Conservation (phyloP, 1,140 invertebrate genomes). For the Tenebrio molitor region DNA sequence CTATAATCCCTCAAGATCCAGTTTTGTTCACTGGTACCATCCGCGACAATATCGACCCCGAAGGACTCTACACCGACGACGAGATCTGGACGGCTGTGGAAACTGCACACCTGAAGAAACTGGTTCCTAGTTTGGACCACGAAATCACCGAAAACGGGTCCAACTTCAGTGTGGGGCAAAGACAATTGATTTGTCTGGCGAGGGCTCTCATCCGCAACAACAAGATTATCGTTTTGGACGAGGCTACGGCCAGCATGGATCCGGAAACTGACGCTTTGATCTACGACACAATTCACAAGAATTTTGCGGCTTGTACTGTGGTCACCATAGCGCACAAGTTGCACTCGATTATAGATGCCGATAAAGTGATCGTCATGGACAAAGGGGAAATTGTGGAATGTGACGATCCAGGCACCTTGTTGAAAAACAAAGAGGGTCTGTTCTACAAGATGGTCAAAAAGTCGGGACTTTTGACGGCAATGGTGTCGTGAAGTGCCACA, state of each 20-base stretch:
- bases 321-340: conserved; percentile 86
- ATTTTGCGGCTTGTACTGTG: conserved; percentile 75
- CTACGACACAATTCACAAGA: conserved; percentile 71
- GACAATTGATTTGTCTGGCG: conserved; percentile 71
- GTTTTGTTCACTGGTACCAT: conserved; percentile 87
- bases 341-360: conserved; percentile 86
- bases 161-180: conserved; percentile 70
- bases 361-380: conserved; percentile 81
- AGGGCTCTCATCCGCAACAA: conserved; percentile 74
- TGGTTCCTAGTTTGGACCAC: conserved; percentile 70
- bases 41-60: conserved; percentile 89
- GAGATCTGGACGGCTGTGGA: conserved; percentile 86
- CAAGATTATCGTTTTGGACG: conserved; percentile 62
- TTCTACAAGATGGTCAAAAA: conserved; percentile 80
- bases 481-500: too few species aligned
- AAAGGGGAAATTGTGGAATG: conserved; percentile 76
- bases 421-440: conserved; percentile 73
- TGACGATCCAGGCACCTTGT: conserved; percentile 77
- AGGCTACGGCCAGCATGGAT: conserved; percentile 71
- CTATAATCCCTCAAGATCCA: conserved; percentile 88
- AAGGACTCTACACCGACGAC: conserved; percentile 78
- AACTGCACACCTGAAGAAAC: conserved; percentile 77
- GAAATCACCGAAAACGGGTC: conserved; percentile 73
- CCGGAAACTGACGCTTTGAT: conserved; percentile 73
- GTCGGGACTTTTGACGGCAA: conserved; percentile 69